Conservation (phyloP, 2,888 invertebrate species). For the Tethea ocularis region DNA sequence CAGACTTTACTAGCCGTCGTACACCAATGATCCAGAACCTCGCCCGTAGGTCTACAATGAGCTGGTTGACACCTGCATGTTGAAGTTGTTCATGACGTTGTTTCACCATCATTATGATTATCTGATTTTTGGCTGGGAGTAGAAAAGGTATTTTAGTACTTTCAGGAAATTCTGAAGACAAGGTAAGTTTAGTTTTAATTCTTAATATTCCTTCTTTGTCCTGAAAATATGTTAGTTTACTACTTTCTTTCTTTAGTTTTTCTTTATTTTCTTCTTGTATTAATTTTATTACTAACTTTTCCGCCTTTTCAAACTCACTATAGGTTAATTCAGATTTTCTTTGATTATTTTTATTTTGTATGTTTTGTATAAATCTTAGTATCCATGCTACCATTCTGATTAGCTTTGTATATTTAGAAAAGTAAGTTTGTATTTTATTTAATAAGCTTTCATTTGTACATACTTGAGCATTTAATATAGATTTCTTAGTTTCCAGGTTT, state of each 20-base stretch:
- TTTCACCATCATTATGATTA: background rate
- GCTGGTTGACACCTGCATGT: background rate
- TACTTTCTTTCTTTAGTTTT: background rate
- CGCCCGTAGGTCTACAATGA: background rate
- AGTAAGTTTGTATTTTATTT: background rate
- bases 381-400: constrained; percentile 14
- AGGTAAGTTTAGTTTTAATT: background rate
- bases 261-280: background rate
- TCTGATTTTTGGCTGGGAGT: background rate
- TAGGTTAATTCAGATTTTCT: constrained; percentile 6
- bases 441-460: background rate
- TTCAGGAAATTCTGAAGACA: background rate
- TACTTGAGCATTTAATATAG: background rate
- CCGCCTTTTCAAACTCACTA: constrained; percentile 14
- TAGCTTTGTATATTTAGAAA: constrained; percentile 17
- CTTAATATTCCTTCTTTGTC: background rate
- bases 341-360: background rate
- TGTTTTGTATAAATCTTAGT: constrained; percentile 14
- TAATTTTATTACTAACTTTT: constrained; percentile 6
- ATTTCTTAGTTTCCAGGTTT: constrained; percentile 4
- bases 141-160: background rate
- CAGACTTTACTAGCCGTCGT: background rate
- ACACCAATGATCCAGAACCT: background rate
- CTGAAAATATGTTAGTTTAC: background rate
- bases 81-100: background rate